phyloP scores from a whole-genome alignment of 2,888 invertebrate genomes.

The Caenorhabditis sp. region DNA sequence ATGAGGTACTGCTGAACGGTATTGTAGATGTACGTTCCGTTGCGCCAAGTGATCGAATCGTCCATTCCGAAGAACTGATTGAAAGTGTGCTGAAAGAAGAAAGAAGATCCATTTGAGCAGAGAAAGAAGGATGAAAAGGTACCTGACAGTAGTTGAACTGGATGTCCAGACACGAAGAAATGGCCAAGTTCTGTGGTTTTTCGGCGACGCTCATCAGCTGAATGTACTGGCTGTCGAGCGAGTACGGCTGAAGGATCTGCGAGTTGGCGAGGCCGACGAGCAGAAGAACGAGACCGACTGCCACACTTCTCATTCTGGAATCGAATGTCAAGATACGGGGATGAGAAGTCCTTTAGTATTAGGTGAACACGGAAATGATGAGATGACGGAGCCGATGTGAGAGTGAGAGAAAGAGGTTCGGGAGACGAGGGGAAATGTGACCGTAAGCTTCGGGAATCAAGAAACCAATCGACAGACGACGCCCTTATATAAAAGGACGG shows the following conservation, averaged over 20 bases:
- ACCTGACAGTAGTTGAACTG: constrained; percentile 61
- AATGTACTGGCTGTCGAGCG: constrained; percentile 40
- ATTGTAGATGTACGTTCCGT: constrained; percentile 57
- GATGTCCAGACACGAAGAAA: constrained; percentile 49
- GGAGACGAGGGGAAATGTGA: too few species aligned
- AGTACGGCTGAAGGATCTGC: constrained; percentile 33
- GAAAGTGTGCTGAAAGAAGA: too few species aligned
- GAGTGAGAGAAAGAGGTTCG: too few species aligned
- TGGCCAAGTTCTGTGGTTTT: constrained; percentile 29
- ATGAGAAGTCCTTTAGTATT: not conserved
- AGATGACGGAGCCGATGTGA: too few species aligned
- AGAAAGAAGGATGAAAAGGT: too few species aligned
- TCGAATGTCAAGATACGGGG: not conserved
- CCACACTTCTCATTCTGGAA: constrained; percentile 24
- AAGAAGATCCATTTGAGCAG: too few species aligned
- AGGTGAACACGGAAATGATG: too few species aligned
- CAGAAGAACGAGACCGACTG: constrained; percentile 6
- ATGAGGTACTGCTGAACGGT: constrained; percentile 52
- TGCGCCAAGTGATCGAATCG: constrained; percentile 51
- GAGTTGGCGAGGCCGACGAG: constrained; percentile 8
- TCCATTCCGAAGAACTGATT: constrained; percentile 59
- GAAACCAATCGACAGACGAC: too few species aligned
- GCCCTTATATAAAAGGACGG: too few species aligned
- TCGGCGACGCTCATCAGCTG: constrained; percentile 42
- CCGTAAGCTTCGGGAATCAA: too few species aligned